Evolutionary conservation across 2,888 invertebrate species (phyloP), one percentile per base, ranked within the genome.

Genomic region (Globia sparganii): DNA sequence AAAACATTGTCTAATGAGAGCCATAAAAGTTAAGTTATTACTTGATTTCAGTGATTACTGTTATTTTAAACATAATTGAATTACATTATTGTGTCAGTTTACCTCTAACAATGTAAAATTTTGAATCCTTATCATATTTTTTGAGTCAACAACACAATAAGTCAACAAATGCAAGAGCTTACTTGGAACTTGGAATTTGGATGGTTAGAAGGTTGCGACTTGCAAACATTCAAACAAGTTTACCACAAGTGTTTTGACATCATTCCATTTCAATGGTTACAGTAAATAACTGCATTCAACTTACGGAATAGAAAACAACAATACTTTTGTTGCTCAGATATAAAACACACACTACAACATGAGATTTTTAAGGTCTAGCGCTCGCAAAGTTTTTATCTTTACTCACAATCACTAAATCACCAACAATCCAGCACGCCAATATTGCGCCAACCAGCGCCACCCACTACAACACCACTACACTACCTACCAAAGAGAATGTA

Each of bases 241-340:
- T 83, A 72, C 1, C 62, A 53, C 66, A 62, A 78, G 75, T 78
- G 75, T 84, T 85, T 85, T 84, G 84, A 85, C 85, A 81, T 83
- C 64, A 77, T 84, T 78, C 58, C 53, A 70, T 62, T 71, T 64
- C 62, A 83, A 66, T 72, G 31, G 59, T 74, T 69, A 53, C 68
- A 59, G 13, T 78, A 62, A 66, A 66, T 74, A 72, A 61, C 72
- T 62, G 31, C 56, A 67, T 61, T 49, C 40, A 85, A 83, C 72
- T 80, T 77, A 77, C 59, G 56, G 62, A 65, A 40, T 62, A 40
- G 46, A 21, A 62, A 43, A 72, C 25, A 62, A 56, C n/a, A 70
- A 56, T 37, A 53, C 18, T 59, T 78, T 71, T 43, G 18, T 28
- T n/a, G 8, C 58, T 74, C 31, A 25, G 43, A 15, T 31, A 34